phyloP scores from a whole-genome alignment of 2,888 invertebrate genomes.

The Sphaerophoria rueppellii region DNA sequence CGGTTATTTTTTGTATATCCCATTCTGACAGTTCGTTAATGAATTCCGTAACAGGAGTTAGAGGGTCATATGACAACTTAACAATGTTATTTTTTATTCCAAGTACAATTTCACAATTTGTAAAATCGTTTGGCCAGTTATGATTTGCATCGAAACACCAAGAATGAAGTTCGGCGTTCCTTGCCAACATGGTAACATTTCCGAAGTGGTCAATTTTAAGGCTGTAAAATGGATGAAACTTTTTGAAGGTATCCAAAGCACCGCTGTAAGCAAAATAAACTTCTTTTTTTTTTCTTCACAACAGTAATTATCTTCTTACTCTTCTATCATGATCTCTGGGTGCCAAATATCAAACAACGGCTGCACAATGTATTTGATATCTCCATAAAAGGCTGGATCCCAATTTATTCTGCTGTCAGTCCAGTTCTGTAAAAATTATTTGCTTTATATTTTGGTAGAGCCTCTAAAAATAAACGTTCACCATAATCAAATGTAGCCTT shows the following conservation, averaged over 20 bases:
- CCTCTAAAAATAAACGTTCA: conserved; percentile 63
- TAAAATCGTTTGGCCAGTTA: conserved; percentile 80
- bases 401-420: conserved; percentile 85
- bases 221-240: conserved; percentile 74
- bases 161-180: conserved; percentile 76
- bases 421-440: conserved; percentile 84
- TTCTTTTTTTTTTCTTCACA: not conserved
- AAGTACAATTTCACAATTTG: conserved; percentile 78
- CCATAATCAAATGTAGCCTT: conserved; percentile 81
- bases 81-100: conserved; percentile 66
- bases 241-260: conserved; percentile 75
- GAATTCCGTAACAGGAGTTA: conserved; percentile 75
- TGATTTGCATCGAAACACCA: conserved; percentile 79
- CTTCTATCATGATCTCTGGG: conserved; percentile 73
- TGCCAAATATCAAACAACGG: conserved; percentile 77
- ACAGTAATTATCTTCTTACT: conserved; percentile 32
- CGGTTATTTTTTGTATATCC: conserved; percentile 76
- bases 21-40: conserved; percentile 79
- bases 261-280: conserved; percentile 67
- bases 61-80: conserved; percentile 74
- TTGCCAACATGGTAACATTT: conserved; percentile 75
- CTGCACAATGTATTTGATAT: conserved; percentile 79
- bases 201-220: conserved; percentile 77
- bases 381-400: conserved; percentile 84
- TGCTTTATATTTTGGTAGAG: not conserved